phyloP scores from a whole-genome alignment of 2,888 invertebrate species.

The Theodoxus fluviatilis region DNA sequence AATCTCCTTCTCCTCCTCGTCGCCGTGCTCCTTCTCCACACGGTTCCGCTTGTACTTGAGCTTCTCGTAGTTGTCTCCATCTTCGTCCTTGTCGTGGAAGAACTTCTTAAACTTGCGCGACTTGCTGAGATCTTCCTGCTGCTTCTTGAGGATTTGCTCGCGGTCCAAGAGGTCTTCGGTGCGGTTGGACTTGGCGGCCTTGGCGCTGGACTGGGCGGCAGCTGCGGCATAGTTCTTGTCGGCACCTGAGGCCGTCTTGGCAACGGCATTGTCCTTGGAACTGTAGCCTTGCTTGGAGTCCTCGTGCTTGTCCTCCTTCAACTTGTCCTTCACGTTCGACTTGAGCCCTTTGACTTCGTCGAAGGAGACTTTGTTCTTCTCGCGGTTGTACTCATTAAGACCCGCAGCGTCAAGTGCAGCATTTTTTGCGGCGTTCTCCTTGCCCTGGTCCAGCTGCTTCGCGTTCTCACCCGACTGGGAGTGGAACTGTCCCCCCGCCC shows the following conservation, averaged over 20 bases:
- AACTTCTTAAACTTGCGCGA: conserved; percentile 30
- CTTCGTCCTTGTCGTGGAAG: conserved; percentile 34
- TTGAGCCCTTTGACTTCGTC: conserved; percentile 32
- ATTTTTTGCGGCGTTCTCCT: conserved; percentile 23
- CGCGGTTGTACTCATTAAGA: conserved; percentile 31
- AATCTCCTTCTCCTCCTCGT: conserved; percentile 29
- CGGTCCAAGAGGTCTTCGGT: conserved; percentile 30
- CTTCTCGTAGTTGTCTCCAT: conserved; percentile 31
- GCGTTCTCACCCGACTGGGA: conserved; percentile 21
- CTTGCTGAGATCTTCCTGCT: conserved; percentile 30
- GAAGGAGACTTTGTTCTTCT: conserved; percentile 30
- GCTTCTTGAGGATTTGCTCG: conserved; percentile 28
- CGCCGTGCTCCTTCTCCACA: conserved; percentile 31
- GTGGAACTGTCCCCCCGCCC: conserved; percentile 27
- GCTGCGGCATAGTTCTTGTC: conserved; percentile 31
- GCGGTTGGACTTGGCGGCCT: conserved; percentile 28
- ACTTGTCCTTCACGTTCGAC: conserved; percentile 29
- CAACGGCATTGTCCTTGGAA: conserved; percentile 30
- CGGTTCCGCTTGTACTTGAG: conserved; percentile 31
- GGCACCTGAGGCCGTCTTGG: conserved; percentile 28
- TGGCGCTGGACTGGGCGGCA: conserved; percentile 28
- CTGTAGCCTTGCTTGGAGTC: conserved; percentile 30
- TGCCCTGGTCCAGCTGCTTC: conserved; percentile 13
- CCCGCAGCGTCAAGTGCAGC: conserved; percentile 30
- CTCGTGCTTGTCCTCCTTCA: conserved; percentile 31